These are phyloP conservation scores for Ceyx erithaca DNA, from an alignment of 2,797 vertebrate species.

Conservation along the genomic window DNA sequence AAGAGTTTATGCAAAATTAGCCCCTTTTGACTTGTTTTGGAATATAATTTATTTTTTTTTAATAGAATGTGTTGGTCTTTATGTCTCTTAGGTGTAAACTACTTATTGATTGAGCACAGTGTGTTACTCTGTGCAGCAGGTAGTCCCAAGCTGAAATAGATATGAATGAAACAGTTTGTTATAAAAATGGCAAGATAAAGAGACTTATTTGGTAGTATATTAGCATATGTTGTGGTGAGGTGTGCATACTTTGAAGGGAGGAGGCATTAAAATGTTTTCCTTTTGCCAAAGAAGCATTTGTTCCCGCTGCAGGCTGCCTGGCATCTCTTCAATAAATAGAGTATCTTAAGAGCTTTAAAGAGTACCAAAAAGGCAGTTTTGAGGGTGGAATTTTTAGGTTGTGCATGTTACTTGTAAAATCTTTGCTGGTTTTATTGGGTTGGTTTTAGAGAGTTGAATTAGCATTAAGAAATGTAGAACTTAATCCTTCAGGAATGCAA, in stretches of 20 bases:
- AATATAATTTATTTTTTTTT: background rate
- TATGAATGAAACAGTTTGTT: slow-evolving; percentile 61
- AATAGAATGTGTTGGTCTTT: background rate
- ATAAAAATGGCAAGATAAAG: slow-evolving; percentile 56
- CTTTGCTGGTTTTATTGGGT: slow-evolving; percentile 38
- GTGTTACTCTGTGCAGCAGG: background rate
- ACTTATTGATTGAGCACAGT: slow-evolving; percentile 28
- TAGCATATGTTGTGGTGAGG: slow-evolving; percentile 51
- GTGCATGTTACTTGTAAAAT: slow-evolving; percentile 28
- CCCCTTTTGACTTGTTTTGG: background rate
- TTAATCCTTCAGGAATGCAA: slow-evolving; percentile 58
- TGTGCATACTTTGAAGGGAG: slow-evolving; percentile 53
- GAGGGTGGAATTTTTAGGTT: slow-evolving; percentile 30
- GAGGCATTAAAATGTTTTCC: slow-evolving; percentile 46
- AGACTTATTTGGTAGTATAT: slow-evolving; percentile 49
- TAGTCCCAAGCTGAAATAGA: slow-evolving; percentile 28
- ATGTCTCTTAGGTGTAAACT: background rate
- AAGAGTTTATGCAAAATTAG: background rate
- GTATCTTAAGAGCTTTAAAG: slow-evolving; percentile 51
- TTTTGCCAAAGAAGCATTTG: slow-evolving; percentile 69
- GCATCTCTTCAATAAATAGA: slow-evolving; percentile 54
- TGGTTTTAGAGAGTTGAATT: slow-evolving; percentile 67
- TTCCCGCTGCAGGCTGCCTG: slow-evolving; percentile 49
- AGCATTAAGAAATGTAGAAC: slow-evolving; percentile 68
- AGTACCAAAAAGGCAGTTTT: slow-evolving; percentile 43